phyloP scores from a whole-genome alignment of 2,888 invertebrate species.

The Entomobrya proxima region DNA sequence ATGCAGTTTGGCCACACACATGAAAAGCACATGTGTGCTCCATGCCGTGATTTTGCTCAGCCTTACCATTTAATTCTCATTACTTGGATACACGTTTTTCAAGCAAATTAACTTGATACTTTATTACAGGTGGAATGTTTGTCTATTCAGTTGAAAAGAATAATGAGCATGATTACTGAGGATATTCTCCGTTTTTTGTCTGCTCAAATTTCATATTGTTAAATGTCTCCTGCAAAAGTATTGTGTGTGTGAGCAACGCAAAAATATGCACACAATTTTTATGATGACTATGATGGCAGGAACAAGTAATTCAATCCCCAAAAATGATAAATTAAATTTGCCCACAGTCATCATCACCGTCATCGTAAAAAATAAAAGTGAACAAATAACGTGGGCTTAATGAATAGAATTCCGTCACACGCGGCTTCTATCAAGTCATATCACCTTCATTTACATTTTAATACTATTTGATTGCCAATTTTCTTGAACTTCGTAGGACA shows the following conservation, averaged over 20 bases:
- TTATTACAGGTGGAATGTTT: constrained; percentile 1
- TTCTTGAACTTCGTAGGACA: too few relatives aligned
- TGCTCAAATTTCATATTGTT: neutral
- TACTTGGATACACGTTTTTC: neutral
- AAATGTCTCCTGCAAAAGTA: neutral
- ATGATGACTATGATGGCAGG: neutral
- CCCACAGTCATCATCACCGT: neutral
- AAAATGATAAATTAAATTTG: neutral
- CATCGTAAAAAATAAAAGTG: too few relatives aligned
- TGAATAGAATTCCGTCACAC: neutral
- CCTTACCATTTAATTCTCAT: neutral
- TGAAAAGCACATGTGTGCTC: neutral
- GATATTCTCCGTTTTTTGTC: neutral
- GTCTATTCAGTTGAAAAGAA: neutral
- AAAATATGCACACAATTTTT: neutral
- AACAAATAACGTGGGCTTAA: neutral
- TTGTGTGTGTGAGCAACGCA: neutral
- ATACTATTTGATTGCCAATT: too few relatives aligned
- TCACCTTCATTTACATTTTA: too few relatives aligned
- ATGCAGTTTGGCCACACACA: constrained; percentile 53
- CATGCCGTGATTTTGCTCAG: neutral
- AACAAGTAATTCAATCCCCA: neutral
- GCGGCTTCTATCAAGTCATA: too few relatives aligned
- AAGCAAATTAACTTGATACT: constrained; percentile 15
- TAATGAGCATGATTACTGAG: neutral